Evolutionary conservation across 1,140 invertebrate species (phyloP).

Genomic region (Drosophila sp.): DNA sequence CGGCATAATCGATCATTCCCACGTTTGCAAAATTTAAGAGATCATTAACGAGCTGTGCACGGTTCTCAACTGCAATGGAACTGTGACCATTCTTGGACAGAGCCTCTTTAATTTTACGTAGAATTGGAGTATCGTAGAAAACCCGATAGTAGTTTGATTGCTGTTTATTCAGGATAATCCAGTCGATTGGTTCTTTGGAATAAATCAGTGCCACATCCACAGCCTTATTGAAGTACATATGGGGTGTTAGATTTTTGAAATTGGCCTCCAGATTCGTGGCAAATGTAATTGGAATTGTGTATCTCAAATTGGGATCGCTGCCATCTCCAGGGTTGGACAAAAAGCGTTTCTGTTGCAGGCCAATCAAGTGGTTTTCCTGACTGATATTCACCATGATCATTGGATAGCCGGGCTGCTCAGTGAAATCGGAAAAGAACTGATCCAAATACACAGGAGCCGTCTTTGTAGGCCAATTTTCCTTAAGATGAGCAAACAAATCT

Average conservation of each 20-base stretch:
- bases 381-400: constrained; percentile 87
- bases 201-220: constrained; percentile 53
- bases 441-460: constrained; percentile 38
- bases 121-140: constrained; percentile 86
- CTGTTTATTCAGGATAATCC: constrained; percentile 85
- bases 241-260: constrained; percentile 86
- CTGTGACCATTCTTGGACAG: constrained; percentile 82
- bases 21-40: constrained; percentile 88
- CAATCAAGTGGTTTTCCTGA: neutral
- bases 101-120: constrained; percentile 84
- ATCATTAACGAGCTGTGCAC: constrained; percentile 92
- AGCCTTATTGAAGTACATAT: constrained; percentile 84
- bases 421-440: constrained; percentile 90
- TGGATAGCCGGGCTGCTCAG: constrained; percentile 95
- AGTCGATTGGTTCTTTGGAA: constrained; percentile 69
- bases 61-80: constrained; percentile 88
- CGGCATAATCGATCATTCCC: constrained; percentile 85
- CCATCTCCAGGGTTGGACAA: constrained; percentile 82
- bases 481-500: constrained; percentile 38
- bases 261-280: constrained; percentile 83
- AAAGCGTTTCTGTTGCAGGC: constrained; percentile 85
- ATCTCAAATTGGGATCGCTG: constrained; percentile 73
- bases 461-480: constrained; percentile 25
- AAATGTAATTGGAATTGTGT: constrained; percentile 88
- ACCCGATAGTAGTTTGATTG: constrained; percentile 88